phyloP scores from a whole-genome alignment of 2,113 vertebrate genomes.

The Apodemus sylvaticus region DNA sequence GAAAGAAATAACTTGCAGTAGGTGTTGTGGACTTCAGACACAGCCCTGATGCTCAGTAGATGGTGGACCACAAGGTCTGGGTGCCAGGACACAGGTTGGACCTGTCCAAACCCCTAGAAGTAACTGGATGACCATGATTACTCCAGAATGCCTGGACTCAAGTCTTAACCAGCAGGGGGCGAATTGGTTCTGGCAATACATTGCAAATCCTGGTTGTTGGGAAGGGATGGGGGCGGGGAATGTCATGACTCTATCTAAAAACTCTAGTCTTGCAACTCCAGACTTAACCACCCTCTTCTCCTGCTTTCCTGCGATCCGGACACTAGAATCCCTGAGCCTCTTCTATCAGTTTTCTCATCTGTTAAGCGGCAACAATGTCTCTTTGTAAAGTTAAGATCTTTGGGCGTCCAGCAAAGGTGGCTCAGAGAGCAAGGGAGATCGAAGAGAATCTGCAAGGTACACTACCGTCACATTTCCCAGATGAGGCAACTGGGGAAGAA shows the following conservation, averaged over 20 bases:
- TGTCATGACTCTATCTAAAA: not conserved
- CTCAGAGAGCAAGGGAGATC: not conserved
- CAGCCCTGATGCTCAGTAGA: not conserved
- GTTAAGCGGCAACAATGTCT: not conserved
- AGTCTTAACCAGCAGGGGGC: not conserved
- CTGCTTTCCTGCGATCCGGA: not conserved
- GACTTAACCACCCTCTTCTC: not conserved
- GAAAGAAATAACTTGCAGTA: not conserved
- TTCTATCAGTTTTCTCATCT: not conserved
- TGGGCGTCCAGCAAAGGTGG: not conserved
- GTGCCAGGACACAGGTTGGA: not conserved
- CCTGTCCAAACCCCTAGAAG: not conserved
- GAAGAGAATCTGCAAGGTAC: not conserved
- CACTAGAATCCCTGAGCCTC: not conserved
- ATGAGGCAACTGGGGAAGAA: not conserved
- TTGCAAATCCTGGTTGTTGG: not conserved
- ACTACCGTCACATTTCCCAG: not conserved
- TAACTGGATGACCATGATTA: not conserved
- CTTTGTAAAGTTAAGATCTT: not conserved
- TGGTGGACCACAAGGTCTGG: not conserved
- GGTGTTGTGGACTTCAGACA: not conserved
- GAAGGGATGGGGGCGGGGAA: accelerated
- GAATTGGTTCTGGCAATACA: not conserved
- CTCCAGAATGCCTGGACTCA: not conserved
- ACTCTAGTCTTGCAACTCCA: not conserved